Base-by-base conservation (phyloP, 30 jellyfish, hydroid and myxozoan genomes). In the Clytia hemisphaerica region DNA sequence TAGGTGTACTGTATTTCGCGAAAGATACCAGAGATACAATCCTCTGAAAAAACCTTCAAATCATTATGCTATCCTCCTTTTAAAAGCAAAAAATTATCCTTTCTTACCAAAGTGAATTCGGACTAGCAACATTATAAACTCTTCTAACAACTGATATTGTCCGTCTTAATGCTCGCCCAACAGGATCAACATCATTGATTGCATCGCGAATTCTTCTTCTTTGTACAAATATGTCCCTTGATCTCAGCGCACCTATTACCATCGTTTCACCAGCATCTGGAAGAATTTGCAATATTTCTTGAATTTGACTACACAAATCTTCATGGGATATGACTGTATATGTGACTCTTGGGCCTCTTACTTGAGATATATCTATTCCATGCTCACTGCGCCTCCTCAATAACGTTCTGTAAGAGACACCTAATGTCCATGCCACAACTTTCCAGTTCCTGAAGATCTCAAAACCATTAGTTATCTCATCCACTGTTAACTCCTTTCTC, bases 121-220 rank as follows among this genome's bases (percentile, higher is more conserved):
- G 82, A 28, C 57, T 40, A 9, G 30, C 31, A 4, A 69, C 82
- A 45, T 34, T 69, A 49, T 69, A 69, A 6, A 34, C 19, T 45
- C 59, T 30, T 24, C 82, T 30, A 15, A 69, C 32, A 24, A 69
- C 35, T 57, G 82, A 26, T n/a, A 50, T 45, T 69, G 67, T 49
- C 45, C 82, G 26, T 30, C 82, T 40, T 21, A 69, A 35, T 24
- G 32, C 9, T 51, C 82, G 28, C 26, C 57, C 49, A 4, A 69
- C 38, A 9, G 82, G 82, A 69, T 69, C 82, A 45, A 69, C 74
- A 27, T 45, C 75, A 54, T 22, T 69, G 6, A 69, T 69, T n/a
- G 82, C 75, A 26, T 69, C 82, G n/a, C 82, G 16, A 3, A 69
- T 57, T 49, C 74, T 14, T 35, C 74, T 29, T 22, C 82, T 50